Conservation (phyloP, 2,113 vertebrate species). For the Propithecus coquereli region DNA sequence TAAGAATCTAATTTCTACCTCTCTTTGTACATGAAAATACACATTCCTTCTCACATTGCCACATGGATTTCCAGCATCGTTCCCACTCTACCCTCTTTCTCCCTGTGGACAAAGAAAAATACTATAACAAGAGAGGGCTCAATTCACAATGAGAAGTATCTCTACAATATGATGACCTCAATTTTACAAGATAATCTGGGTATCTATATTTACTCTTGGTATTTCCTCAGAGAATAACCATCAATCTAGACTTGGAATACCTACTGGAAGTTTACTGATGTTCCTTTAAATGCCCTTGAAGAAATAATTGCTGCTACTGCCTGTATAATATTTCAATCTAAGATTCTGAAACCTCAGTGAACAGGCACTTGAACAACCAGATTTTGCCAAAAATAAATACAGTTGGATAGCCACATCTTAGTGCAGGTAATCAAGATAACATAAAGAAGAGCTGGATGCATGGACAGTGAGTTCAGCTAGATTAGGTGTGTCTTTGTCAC, state of each 20-base stretch:
- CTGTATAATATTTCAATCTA: constrained; percentile 57
- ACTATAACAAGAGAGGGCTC: constrained; percentile 59
- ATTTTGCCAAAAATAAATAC: constrained; percentile 62
- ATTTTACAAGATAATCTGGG: constrained; percentile 64
- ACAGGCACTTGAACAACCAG: constrained; percentile 64
- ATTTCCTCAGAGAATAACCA: constrained; percentile 64
- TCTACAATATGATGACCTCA: constrained; percentile 47
- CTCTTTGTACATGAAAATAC: constrained; percentile 74
- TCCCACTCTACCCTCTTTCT: constrained; percentile 46
- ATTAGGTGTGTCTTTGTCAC: neutral
- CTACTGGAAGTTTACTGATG: constrained; percentile 9
- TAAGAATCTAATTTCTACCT: constrained; percentile 73
- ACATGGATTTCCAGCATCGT: constrained; percentile 56
- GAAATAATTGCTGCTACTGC: constrained; percentile 62
- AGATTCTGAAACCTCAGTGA: constrained; percentile 61
- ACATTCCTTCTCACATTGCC: constrained; percentile 70
- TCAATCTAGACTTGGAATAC: constrained; percentile 45
- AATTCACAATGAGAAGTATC: constrained; percentile 39
- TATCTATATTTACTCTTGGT: constrained; percentile 69
- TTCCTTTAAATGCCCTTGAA: constrained; percentile 44
- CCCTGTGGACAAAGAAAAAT: constrained; percentile 64
- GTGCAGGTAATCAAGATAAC: constrained; percentile 53
- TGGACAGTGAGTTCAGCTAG: neutral
- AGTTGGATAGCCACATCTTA: constrained; percentile 49
- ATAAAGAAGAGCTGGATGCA: constrained; percentile 55